Base-by-base conservation (phyloP, 2,113 vertebrate genomes). In the Dicaeum eximium region DNA sequence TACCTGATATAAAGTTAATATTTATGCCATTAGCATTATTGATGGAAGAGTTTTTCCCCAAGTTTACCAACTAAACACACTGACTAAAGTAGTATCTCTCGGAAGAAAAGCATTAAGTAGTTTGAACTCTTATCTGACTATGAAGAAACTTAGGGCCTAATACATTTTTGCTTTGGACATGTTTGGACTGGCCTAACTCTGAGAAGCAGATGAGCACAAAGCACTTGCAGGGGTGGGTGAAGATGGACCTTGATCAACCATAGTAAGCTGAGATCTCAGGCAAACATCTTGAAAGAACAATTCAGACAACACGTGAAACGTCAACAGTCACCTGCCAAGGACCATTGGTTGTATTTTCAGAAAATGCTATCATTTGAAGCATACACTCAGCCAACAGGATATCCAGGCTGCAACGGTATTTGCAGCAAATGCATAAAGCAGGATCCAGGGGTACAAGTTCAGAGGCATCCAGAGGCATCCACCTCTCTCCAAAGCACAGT, bases 181-280 rank as follows among this genome's bases (percentile, higher is more conserved):
- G 16, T 83, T 73, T 73, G 56, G 47, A 44, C 78, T 57, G 51
- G 86, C n/a, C 53, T 64, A 80, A 53, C 17, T 92, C 66, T 27
- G 44, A 62, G 57, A 37, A 77, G 78, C 28, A 74, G 35, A 85
- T 47, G 62, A 73, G 31, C 50, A 62, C 9, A 44, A 13, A 35
- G 38, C 15, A 60, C 17, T 33, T 75, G 10, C 1, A 0, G 2
- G 4, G 5, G 2, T 9, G 6, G 4, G 5, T 48, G 20, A 58
- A 79, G 48, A 45, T 2, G 3, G 44, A 60, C 23, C n/a, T 44
- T 11, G 12, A 61, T 78, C 62, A 82, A 50, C 45, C 31, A 23
- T 2, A 33, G 62, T 58, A 35, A 86, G 17, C 23, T 65, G 62
- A 70, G 42, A 87, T 51, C 83, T 69, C 64, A 78, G 74, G 69